Evolutionary conservation across 1,140 invertebrate species (phyloP), one percentile per base, ranked within the genome.

Genomic region (Saccostrea cuccullata): DNA sequence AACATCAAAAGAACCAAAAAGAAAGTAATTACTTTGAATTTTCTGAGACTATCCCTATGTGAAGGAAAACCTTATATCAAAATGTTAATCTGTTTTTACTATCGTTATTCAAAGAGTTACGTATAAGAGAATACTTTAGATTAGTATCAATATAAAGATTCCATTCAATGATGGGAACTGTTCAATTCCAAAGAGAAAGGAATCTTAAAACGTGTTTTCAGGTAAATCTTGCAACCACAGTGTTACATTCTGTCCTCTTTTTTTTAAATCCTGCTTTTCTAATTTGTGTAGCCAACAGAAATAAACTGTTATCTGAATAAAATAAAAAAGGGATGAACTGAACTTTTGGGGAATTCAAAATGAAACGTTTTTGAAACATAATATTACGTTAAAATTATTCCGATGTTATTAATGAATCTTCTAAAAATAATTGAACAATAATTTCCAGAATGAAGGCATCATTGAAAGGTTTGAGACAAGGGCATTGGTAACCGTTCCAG

Each of bases 1-100:
- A 77, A 36, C 70, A 77, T 77, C 70, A 77, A 77, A 77, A 77
- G 70, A 12, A 30, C 13, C 11, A 13, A 26, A 77, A 77, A 77
- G 26, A 26, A 36, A 30, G 26, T 36, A 77, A 30, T 77, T 77
- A 30, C 70, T 77, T 77, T 77, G 70, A 77, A 30, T 15, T 77
- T 30, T 77, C 70, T 36, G 70, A 26, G 70, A 77, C 26, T 15
- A 77, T 77, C 70, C 70, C 70, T 77, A 9, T 77, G 30, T 26
- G 26, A 77, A 77, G 4, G 26, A 77, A 77, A 12, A 36, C 30
- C 26, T 77, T 77, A 36, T 26, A 36, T 26, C 23, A 77, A 26
- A 77, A 30, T 77, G 23, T 77, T 77, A 36, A 26, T 15, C 70
- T 77, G 26, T 11, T 30, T 12, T 30, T 73, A 26, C 26, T n/a